Evolutionary conservation across 2,113 vertebrate species (phyloP).

Genomic region (Numenius arquata): DNA sequence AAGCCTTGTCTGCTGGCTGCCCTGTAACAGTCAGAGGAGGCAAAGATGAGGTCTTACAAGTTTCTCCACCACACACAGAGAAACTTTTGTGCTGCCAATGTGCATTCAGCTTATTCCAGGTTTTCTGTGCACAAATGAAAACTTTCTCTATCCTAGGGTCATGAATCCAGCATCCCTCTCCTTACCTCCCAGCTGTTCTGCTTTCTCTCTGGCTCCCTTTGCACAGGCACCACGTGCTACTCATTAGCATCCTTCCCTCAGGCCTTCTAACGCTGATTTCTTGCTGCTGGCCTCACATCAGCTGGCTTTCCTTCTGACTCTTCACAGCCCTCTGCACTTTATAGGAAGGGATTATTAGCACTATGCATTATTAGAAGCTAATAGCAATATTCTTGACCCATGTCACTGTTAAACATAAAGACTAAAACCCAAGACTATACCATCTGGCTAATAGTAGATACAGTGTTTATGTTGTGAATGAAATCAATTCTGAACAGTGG

Average conservation of each 20-base stretch:
- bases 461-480: neutral
- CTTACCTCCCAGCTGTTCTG: neutral
- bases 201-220: neutral
- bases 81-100: neutral
- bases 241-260: neutral
- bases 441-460: conserved; percentile 9
- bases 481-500: neutral
- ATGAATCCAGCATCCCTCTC: neutral
- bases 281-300: neutral
- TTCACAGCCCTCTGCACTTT: neutral
- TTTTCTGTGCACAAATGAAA: neutral
- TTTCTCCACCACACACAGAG: neutral
- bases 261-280: neutral
- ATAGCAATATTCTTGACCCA: conserved; percentile 20
- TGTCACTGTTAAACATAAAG: neutral
- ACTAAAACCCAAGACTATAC: neutral
- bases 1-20: neutral
- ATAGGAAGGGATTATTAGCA: neutral
- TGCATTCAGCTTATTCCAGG: neutral
- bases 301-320: neutral
- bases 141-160: neutral
- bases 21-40: neutral
- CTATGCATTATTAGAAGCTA: neutral
- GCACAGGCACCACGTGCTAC: neutral
- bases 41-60: neutral